Conservation (phyloP, 2,797 vertebrate species). For the Poecilia velifera region DNA sequence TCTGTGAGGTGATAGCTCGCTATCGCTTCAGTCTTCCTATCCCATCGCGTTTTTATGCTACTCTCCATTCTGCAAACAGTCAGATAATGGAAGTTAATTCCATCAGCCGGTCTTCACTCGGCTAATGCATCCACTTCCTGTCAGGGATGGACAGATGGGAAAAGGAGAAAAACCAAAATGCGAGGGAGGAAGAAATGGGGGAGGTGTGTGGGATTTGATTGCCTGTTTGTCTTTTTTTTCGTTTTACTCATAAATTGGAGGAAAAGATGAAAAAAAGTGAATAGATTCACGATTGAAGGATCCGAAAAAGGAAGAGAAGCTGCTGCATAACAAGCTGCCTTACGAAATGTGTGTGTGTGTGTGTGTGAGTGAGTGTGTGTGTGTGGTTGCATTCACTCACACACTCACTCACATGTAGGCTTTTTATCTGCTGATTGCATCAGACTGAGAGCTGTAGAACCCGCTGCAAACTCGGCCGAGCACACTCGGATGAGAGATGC, state of each 20-base stretch:
- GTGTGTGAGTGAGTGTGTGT: conserved; percentile 8
- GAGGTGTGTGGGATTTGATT: conserved; percentile 48
- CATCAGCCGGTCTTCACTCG: conserved; percentile 61
- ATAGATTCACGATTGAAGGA: conserved; percentile 17
- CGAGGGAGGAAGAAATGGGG: not conserved
- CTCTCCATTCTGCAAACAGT: conserved; percentile 56
- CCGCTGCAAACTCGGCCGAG: conserved; percentile 31
- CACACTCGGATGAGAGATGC: conserved; percentile 20
- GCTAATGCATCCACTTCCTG: conserved; percentile 76
- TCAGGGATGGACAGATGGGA: conserved; percentile 54
- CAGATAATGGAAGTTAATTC: conserved; percentile 73
- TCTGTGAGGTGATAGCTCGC: conserved; percentile 38
- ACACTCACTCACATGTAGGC: conserved; percentile 21
- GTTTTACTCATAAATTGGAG: conserved; percentile 21
- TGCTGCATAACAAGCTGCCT: conserved; percentile 59
- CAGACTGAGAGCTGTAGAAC: conserved; percentile 60
- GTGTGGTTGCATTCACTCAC: conserved; percentile 2
- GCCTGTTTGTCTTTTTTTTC: conserved; percentile 23
- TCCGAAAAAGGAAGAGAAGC: conserved; percentile 19
- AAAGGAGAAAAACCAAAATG: conserved; percentile 24
- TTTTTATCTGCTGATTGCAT: conserved; percentile 71
- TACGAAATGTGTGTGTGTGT: conserved; percentile 41
- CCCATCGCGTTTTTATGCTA: conserved; percentile 18
- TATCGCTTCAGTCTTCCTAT: conserved; percentile 20
- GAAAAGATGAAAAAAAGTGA: not conserved